phyloP scores from a whole-genome alignment of 2,113 vertebrate species.

The Candoia aspera region DNA sequence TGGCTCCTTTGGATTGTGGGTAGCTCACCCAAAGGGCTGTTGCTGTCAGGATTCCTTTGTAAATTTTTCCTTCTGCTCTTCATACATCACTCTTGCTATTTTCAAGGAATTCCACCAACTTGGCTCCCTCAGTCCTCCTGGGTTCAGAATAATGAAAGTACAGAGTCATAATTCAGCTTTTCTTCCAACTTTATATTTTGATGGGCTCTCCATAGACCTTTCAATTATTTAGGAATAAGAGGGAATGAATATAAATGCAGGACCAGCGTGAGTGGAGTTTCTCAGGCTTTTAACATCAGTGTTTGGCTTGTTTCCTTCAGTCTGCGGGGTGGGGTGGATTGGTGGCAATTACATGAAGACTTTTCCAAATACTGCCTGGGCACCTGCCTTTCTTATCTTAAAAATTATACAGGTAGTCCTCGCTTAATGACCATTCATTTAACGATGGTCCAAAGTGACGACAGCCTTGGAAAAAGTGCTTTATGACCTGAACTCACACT shows the following conservation, averaged over 20 bases:
- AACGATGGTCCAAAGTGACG: no score
- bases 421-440: no score
- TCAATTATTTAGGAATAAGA: slow-evolving; percentile 38
- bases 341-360: slow-evolving; percentile 20
- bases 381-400: neutral
- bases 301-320: slow-evolving; percentile 3
- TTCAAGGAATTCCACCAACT: neutral
- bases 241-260: slow-evolving; percentile 17
- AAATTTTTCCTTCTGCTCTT: neutral
- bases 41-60: neutral
- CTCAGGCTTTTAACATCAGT: slow-evolving; percentile 41
- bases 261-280: slow-evolving; percentile 29
- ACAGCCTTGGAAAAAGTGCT: no score
- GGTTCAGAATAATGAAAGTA: neutral
- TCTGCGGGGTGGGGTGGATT: slow-evolving; percentile 19
- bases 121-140: neutral
- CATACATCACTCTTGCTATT: neutral
- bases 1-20: neutral
- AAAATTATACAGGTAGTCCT: neutral
- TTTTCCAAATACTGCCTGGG: neutral
- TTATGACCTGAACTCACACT: no score
- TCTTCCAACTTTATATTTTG: neutral
- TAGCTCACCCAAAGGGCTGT: neutral
- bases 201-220: slow-evolving; percentile 1
- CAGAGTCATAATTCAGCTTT: slow-evolving; percentile 20